Evolutionary conservation across 2,888 invertebrate genomes (phyloP), one percentile per base, ranked within the genome.

Genomic region (Alentia gelatinosa): DNA sequence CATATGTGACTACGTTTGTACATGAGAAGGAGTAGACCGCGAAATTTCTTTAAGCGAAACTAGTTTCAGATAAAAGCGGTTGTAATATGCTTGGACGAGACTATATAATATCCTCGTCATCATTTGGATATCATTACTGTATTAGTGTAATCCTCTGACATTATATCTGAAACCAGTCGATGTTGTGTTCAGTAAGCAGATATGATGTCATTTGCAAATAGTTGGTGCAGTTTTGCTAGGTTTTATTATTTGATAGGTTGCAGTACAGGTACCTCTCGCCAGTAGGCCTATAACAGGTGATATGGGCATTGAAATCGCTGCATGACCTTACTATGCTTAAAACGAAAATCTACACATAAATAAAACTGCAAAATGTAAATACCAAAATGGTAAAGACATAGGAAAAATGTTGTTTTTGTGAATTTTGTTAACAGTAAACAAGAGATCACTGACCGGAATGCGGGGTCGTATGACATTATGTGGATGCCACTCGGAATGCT

Each of bases 401-500:
- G 19, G 19, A 12, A 19, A 47, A 12, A 12, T 47, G 9, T 47
- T 47, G 7, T 47, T 19, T 47, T 12, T 47, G 47, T 47, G 47
- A 47, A 12, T 47, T 47, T 47, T 47, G 7, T 68, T 35, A 33
- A 33, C 75, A 5, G 9, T 33, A 12, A 35, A 30, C 33, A 35
- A 35, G 5, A 33, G 9, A 35, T 5, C 35, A 35, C 79, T 79
- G 35, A 79, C 79, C 79, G 79, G 35, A 79, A 35, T 79, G 3
- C 79, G 35, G 37, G 23, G 79, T 9, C 79, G 79, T 35, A 79
- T 79, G 15, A 79, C 19, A 26, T 79, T 39, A 1, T 12, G 79
- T 12, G 79, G 79, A 39, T 79, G 79, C 79, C 79, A 79, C n/a
- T 79, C 79, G 4, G 79, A 35, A 79, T 79, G 79, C 19, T 79